Evolutionary conservation across 1,140 invertebrate species (phyloP), one percentile per base, ranked within the genome.

Genomic region (Drosophila sturtevanti): DNA sequence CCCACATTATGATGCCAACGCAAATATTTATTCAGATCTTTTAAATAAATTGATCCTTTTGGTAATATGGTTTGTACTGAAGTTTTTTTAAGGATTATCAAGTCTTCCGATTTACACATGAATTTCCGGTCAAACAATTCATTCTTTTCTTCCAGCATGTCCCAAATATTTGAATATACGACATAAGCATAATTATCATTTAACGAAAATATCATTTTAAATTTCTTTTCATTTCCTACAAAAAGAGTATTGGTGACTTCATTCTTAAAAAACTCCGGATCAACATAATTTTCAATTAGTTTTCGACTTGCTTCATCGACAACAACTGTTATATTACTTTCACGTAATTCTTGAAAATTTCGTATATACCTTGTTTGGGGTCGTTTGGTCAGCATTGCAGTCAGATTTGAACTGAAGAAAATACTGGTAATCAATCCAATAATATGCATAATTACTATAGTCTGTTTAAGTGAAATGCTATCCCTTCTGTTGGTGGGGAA

Each of bases 401-500:
- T 81, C 0, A 81, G 14, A 10, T 70, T 81, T 22, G 69, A 67
- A 44, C 52, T 74, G 0, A 81, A 56, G 2, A 63, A 62, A 4
- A 44, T 67, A n/a, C 35, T 70, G 0, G 58, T 64, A 1, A 81
- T 35, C 2, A 81, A 35, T 4, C 73, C 67, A 6, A 73, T 77
- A 2, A 74, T 21, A 9, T 34, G 61, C 18, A 81, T 73, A 4
- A 63, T 24, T 41, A 81, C 31, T 1, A 73, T 48, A 0, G 77
- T 54, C 37, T 77, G 78, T 0, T 52, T 59, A 0, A 81, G 51
- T 0, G 73, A 69, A 6, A 55, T 0, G 10, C 56, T 74, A 0
- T 11, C 16, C 4, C 63, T 37, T 27, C 64, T 34, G 0, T 14
- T 22, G 5, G 51, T 21, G 0, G 62, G 54, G 22, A 69, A 69